Conservation (phyloP, 2,888 invertebrate species). For the Iphiclides podalirius region DNA sequence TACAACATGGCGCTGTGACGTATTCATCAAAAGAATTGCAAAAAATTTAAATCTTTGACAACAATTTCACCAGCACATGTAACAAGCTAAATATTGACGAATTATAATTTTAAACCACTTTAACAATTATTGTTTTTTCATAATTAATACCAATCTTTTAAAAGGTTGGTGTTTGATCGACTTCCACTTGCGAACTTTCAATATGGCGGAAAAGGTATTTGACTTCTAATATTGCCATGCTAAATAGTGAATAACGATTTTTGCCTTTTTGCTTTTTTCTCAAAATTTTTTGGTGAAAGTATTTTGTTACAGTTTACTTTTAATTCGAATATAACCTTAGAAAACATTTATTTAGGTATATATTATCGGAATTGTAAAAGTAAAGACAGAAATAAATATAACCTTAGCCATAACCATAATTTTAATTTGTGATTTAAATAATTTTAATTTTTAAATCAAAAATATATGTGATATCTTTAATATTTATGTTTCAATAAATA, state of each 20-base stretch:
- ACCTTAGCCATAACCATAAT: too few species aligned
- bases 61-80: conserved; percentile 4
- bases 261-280: conserved; percentile 12
- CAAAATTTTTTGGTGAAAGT: conserved; percentile 1
- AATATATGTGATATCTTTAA: too few species aligned
- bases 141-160: conserved; percentile 59
- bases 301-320: neutral
- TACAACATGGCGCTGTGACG: conserved; percentile 81
- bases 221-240: conserved; percentile 56
- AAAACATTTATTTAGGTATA: too few species aligned
- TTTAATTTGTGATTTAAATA: too few species aligned
- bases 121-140: conserved; percentile 46
- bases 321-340: too few species aligned
- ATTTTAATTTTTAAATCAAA: too few species aligned
- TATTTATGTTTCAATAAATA: too few species aligned
- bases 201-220: conserved; percentile 69
- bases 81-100: conserved; percentile 43
- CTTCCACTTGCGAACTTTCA: conserved; percentile 72
- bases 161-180: conserved; percentile 74
- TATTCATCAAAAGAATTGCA: conserved; percentile 74
- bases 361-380: too few species aligned
- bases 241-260: neutral
- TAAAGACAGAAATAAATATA: too few species aligned
- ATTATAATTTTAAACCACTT: conserved; percentile 50
- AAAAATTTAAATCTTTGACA: conserved; percentile 49